Base-by-base conservation (phyloP, 2,888 invertebrate genomes). In the Linyphia triangularis region DNA sequence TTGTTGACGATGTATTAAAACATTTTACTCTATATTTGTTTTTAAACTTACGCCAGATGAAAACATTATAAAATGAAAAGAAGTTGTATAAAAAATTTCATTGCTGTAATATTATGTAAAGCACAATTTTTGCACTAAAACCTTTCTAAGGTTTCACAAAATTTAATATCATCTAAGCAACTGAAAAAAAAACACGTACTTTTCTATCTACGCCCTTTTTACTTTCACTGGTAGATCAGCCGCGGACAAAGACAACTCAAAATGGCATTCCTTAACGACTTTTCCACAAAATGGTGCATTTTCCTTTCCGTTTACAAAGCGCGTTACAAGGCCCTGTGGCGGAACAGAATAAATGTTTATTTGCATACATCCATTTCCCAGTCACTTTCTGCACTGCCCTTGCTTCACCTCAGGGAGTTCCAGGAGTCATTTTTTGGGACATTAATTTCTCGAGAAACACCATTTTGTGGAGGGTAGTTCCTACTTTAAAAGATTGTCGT, bases 381-480 rank as follows among this genome's bases (percentile, higher is more conserved):
- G 59, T 59, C 59, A 16, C 37, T 43, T 65, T 86, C 37, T 30
- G 43, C 63, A 22, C 57, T 59, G 72, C 24, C 24, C 81, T 26
- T 51, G 59, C 19, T 61, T 26, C 43, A 43, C 77, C 37, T 19
- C 78, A 30, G 43, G 81, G 65, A 67, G 63, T 63, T 79, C 65
- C 26, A 6, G 19, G 37, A 67, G 63, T 81, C 33, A 75, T 81
- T 86, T 86, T 86, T 81, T 81, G 73, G 81, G 57, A 59, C 75
- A 81, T 85, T 86, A 86, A 86, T 86, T 86, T 81, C 86, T 63
- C 57, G n/a, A n/a, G 57, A 22, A 28, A n/a, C 51, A 75, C 61
- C 73, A 83, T 83, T 83, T 73, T 51, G 43, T 28, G 24, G 30
- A 30, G 63, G 59, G 77, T 63, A 10, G 72, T 33, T 28, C 33